A percentile compares a stretch with the other conserved stretches of the same genome.
Conservation (phyloP, 2,888 invertebrate species). For the Unio delphinus region DNA sequence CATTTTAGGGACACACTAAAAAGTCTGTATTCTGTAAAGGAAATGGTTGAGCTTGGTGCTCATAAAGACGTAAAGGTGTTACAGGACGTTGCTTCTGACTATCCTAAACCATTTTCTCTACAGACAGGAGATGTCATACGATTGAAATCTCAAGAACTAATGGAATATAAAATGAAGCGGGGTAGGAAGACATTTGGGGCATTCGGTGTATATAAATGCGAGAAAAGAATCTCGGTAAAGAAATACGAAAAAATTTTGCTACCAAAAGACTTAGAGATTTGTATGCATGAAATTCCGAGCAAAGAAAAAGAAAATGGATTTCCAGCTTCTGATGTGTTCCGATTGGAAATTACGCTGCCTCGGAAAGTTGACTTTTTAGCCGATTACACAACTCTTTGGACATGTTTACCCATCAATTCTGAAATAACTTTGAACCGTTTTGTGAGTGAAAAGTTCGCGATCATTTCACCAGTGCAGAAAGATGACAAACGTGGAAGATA, state of each 20-base stretch:
- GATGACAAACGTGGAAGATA: constrained; percentile 9
- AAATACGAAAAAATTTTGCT: constrained; percentile 39
- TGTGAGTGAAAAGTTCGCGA: constrained; percentile 41
- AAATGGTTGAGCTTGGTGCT: constrained; percentile 29
- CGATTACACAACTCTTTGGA: constrained; percentile 27
- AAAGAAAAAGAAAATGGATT: constrained; percentile 35
- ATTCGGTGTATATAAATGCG: constrained; percentile 38
- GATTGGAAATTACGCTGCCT: constrained; percentile 35
- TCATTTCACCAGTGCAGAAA: constrained; percentile 39
- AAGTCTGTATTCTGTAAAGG: constrained; percentile 39
- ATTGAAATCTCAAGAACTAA: constrained; percentile 42
- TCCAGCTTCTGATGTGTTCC: constrained; percentile 34
- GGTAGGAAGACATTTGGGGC: constrained; percentile 37
- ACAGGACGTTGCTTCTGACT: constrained; percentile 56
- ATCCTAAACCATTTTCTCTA: constrained; percentile 52
- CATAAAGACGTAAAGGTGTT: constrained; percentile 43
- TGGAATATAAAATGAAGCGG: constrained; percentile 45
- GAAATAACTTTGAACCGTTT: constrained; percentile 40
- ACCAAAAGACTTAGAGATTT: constrained; percentile 53
- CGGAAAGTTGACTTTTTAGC: constrained; percentile 36
- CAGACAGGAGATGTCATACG: constrained; percentile 48
- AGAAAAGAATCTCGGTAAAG: constrained; percentile 36
- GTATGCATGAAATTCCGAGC: constrained; percentile 31
- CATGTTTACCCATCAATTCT: constrained; percentile 34
- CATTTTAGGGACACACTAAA: constrained; percentile 47